Evolutionary conservation across 2,888 invertebrate genomes (phyloP), one percentile per base, ranked within the genome.

Genomic region (Sipunculus nudus): DNA sequence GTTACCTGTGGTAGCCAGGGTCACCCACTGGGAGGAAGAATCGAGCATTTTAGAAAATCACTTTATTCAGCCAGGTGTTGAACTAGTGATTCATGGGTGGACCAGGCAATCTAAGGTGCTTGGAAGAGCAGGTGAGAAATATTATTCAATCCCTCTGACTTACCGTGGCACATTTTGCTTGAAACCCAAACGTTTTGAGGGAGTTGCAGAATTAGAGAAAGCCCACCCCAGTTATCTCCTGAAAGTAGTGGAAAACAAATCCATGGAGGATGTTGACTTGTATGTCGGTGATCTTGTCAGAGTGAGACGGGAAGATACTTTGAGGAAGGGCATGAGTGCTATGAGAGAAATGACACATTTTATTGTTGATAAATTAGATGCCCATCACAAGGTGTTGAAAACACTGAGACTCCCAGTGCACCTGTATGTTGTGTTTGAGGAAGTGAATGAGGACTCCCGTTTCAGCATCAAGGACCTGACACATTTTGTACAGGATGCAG

Each of bases 31-130:
- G 65, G 62, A 65, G 28, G 67, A 69, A 46, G 69, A 68, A 48
- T 68, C 68, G 25, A 52, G 65, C 21, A 64, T 69, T 31, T 53
- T 70, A 39, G 59, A 61, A 56, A 65, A 68, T 40, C 68, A 70
- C 53, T 59, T 52, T 38, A 55, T 70, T 26, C 50, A 61, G 35
- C 65, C 63, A 1, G 68, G 68, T 1, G 58, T 59, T 10, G 62
- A 70, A 38, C 41, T 71, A 8, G 68, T 71, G 23, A 52, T 71
- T 32, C 71, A 71, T 57, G 70, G 70, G 2, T 70, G 65, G 63
- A 70, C 70, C 6, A 35, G 64, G 13, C 71, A 71, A 49, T 54
- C 66, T 8, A 71, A 71, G 61, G 55, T 71, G 3, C 61, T 71
- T 3, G 65, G 65, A 2, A 52, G 39, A 26, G 38, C 50, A 21